A percentile compares a stretch with the other conserved stretches of the same genome.
These are phyloP conservation scores for Lasioglossum albipes DNA, from an alignment of 1,140 invertebrate species.

Conservation along the genomic window DNA sequence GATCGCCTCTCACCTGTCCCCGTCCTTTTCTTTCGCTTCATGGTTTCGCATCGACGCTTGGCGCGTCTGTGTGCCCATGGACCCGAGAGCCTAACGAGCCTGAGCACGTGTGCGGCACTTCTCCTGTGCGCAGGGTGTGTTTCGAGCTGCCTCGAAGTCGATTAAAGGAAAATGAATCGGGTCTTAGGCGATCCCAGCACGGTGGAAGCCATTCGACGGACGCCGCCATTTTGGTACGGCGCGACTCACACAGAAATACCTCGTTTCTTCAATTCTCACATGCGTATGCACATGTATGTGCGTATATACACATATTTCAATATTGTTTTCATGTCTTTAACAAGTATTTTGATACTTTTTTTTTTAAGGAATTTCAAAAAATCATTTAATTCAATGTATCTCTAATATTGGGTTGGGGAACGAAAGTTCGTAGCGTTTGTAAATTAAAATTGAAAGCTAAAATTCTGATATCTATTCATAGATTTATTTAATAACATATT, in stretches of 20 bases:
- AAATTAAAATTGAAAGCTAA: no score
- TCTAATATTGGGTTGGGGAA: no score
- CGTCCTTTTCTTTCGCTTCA: neutral
- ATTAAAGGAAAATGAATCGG: neutral
- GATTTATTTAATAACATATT: no score
- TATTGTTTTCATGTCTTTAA: no score
- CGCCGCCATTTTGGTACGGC: neutral
- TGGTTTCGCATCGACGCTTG: neutral
- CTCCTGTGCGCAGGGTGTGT: slow-evolving; percentile 5
- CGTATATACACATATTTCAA: no score
- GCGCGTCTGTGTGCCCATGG: neutral
- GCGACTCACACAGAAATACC: neutral
- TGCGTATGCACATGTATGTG: no score
- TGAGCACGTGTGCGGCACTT: neutral
- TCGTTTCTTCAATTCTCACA: no score
- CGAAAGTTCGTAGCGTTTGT: no score
- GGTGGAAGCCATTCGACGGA: neutral
- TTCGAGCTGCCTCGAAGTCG: neutral
- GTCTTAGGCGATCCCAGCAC: neutral
- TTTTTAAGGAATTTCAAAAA: no score
- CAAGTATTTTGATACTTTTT: no score
- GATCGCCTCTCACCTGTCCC: slow-evolving; percentile 22
- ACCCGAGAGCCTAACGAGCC: slow-evolving; percentile 32
- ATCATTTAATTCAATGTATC: no score
- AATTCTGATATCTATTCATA: no score